A percentile compares a stretch with the other conserved stretches of the same genome.
phyloP scores from a whole-genome alignment of 1,140 invertebrate species.

The Amphibalanus amphitrite region DNA sequence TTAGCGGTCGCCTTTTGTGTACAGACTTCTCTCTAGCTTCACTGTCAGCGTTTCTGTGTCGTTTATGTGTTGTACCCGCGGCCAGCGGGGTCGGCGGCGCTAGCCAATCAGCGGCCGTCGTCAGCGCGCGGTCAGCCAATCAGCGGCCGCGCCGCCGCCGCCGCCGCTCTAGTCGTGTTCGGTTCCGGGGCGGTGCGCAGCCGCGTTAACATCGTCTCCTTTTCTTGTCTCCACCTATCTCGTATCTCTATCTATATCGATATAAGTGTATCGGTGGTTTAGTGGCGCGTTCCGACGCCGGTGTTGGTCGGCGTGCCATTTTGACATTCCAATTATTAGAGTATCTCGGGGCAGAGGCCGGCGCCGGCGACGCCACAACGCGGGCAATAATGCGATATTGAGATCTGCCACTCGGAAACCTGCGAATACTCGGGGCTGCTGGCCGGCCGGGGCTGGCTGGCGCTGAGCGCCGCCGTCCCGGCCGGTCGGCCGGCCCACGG shows the following conservation, averaged over 20 bases:
- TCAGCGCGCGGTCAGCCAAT: neutral
- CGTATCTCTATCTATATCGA: neutral
- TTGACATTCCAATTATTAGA: slow-evolving; percentile 1
- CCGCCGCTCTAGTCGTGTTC: neutral
- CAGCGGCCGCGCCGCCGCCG: neutral
- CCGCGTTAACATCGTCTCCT: neutral
- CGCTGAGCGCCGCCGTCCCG: too few species aligned
- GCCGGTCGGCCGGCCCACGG: too few species aligned
- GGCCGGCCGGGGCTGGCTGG: too few species aligned
- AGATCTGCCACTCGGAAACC: neutral
- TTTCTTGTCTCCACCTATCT: neutral
- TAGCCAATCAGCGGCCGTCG: neutral
- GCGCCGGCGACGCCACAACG: too few species aligned
- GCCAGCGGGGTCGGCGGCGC: too few species aligned
- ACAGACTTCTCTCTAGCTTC: slow-evolving; percentile 1
- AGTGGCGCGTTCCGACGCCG: neutral
- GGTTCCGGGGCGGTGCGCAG: neutral
- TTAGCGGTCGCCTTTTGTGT: neutral
- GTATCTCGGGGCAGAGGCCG: neutral
- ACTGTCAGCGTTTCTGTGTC: neutral
- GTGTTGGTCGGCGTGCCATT: neutral
- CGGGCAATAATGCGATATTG: neutral
- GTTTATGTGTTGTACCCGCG: neutral
- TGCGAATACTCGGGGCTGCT: neutral
- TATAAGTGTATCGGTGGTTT: neutral